These are phyloP conservation scores for Cheirogaleus medius DNA, from an alignment of 2,113 vertebrate genomes.

Conservation along the genomic window DNA sequence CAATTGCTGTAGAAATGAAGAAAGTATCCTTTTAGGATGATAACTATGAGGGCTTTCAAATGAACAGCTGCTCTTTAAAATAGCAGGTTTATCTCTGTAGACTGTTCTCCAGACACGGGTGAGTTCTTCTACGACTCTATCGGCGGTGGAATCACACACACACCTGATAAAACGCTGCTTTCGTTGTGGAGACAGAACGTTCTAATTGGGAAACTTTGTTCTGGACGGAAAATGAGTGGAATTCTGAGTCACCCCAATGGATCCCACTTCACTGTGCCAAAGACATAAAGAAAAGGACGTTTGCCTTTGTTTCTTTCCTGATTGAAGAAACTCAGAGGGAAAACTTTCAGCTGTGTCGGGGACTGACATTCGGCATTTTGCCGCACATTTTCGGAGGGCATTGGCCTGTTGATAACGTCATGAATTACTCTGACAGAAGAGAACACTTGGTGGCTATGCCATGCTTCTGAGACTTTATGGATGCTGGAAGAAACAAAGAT, in stretches of 20 bases:
- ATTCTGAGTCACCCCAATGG: background rate
- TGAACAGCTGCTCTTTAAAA: too few species aligned
- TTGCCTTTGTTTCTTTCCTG: background rate
- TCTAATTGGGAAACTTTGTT: background rate
- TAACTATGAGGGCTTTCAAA: background rate
- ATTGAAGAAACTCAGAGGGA: background rate
- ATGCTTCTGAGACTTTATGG: slow-evolving; percentile 59
- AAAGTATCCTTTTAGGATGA: background rate
- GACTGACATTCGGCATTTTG: background rate
- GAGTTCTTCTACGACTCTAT: background rate
- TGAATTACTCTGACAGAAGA: background rate
- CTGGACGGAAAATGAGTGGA: background rate
- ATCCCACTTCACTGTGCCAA: background rate
- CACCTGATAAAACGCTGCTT: background rate
- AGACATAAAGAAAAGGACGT: background rate
- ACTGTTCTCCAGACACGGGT: background rate
- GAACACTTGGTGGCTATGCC: slow-evolving; percentile 40
- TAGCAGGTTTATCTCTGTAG: background rate
- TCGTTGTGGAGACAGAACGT: background rate
- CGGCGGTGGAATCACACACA: background rate
- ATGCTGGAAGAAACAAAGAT: slow-evolving; percentile 44
- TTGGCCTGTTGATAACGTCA: background rate
- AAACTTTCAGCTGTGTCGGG: background rate
- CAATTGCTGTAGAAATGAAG: background rate
- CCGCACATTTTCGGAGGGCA: background rate